Evolutionary conservation across 2,797 vertebrate species (phyloP).

Genomic region (Myripristis jacobus): DNA sequence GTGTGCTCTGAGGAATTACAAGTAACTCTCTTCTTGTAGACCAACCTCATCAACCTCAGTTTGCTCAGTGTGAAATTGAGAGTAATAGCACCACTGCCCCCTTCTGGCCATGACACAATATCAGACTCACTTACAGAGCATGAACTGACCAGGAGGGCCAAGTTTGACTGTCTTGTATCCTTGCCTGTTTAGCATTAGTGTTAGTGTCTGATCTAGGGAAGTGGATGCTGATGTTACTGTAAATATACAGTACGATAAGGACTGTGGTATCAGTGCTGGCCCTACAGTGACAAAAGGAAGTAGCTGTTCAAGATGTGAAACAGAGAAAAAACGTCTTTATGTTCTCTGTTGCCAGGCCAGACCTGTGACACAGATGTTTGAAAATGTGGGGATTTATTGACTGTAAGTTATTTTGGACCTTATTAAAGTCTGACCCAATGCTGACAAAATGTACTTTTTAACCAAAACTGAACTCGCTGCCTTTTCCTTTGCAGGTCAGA

Average conservation of each 20-base stretch:
- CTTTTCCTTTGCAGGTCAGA: conserved; percentile 53
- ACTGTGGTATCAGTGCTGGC: not conserved
- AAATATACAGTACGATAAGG: not conserved
- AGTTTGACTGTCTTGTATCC: not conserved
- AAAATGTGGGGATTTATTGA: not conserved
- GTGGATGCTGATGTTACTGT: no score
- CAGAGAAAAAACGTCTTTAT: not conserved
- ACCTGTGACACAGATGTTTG: not conserved
- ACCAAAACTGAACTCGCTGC: not conserved
- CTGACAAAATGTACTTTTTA: not conserved
- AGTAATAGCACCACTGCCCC: conserved; percentile 66
- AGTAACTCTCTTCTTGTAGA: not conserved
- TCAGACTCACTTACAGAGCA: not conserved
- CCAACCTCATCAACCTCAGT: not conserved
- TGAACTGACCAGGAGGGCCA: not conserved
- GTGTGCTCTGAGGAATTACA: conserved; percentile 10
- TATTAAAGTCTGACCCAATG: not conserved
- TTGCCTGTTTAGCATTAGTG: not conserved
- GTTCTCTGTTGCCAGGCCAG: no score
- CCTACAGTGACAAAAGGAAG: not conserved
- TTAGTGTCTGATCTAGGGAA: no score
- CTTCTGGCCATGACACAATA: conserved; percentile 56
- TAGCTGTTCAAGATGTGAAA: not conserved
- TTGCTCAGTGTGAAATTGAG: not conserved
- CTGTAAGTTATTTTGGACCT: not conserved